Evolutionary conservation across 2,113 vertebrate genomes (phyloP), one percentile per base, ranked within the genome.

Genomic region (Phasianus colchicus): DNA sequence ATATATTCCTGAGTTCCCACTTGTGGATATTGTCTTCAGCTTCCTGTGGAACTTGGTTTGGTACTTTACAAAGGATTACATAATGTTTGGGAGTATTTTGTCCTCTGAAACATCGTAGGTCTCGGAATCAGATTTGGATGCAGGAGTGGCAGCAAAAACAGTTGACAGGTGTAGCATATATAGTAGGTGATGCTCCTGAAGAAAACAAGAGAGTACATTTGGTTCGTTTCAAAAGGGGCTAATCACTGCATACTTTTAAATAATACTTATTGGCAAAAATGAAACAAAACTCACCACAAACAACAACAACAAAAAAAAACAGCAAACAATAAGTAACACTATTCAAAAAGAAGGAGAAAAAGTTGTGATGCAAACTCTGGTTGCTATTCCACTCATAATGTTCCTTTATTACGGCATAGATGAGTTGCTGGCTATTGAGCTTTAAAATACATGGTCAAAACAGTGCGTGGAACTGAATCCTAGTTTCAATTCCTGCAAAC

Each of bases 251-350:
- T 24, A 60, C 43, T 38, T 61, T 8, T 73, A 40, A 69, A 69
- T 45, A 79, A 72, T 24, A 9, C 27, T 42, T 74, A 24, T 13
- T 29, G 30, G 5, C 6, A 73, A 78, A 47, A 61, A 45, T 2
- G 0, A 0, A 65, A 65, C 5, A 40, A 64, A 60, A 36, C n/a
- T 10, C 63, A 65, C 38, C 27, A 30, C 19, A 20, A 43, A 6
- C 19, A 16, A 40, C 36, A 36, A 36, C 36, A 36, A 36, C 36
- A 36, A 36, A 36, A 36, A 36, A 3, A 38, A 25, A 17, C 34
- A 27, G 17, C 9, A 63, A 38, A 36, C 14, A 25, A 21, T 58
- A 58, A 58, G 32, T 19, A 21, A n/a, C 18, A 20, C 55, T n/a
- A 32, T 32, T n/a, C 19, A 58, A 54, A 50, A n/a, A 86, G 13